Percentiles rank a stretch among this genome's conserved stretches.
These are phyloP conservation scores for Remorina albescens DNA, from an alignment of 2,797 vertebrate species.

Conservation along the genomic window DNA sequence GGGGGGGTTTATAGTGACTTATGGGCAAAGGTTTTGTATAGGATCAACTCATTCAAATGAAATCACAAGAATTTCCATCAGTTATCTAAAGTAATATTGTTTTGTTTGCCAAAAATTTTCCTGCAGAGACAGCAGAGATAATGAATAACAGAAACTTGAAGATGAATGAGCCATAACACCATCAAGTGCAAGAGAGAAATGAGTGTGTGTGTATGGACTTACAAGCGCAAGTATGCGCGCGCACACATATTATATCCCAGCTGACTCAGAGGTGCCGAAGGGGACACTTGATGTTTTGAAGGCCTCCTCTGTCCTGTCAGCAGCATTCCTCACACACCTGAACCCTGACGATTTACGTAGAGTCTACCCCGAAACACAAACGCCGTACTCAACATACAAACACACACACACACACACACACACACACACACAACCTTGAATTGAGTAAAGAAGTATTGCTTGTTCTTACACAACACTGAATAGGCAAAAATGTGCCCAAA, in stretches of 20 bases:
- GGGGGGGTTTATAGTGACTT: too few species aligned
- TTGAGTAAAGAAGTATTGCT: neutral
- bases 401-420: conserved; percentile 12
- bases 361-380: conserved; percentile 2
- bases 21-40: too few species aligned
- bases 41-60: neutral
- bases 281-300: conserved; percentile 60
- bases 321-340: conserved; percentile 75
- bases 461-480: neutral
- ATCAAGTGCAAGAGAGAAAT: conserved; percentile 16
- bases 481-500: neutral
- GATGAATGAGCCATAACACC: conserved; percentile 50
- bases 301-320: conserved; percentile 50
- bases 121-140: neutral
- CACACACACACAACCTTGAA: neutral
- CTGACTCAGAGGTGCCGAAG: conserved; percentile 74
- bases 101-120: conserved; percentile 1
- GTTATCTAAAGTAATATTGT: neutral
- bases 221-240: neutral
- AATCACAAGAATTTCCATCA: neutral
- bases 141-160: conserved; percentile 34
- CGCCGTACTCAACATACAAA: neutral
- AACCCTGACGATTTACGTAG: conserved; percentile 50
- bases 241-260: conserved; percentile 51
- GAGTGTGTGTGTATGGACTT: neutral